Evolutionary conservation across 37 sponge, comb jelly and placozoan genomes (phyloP).

Genomic region (Bolinopsis microptera): DNA sequence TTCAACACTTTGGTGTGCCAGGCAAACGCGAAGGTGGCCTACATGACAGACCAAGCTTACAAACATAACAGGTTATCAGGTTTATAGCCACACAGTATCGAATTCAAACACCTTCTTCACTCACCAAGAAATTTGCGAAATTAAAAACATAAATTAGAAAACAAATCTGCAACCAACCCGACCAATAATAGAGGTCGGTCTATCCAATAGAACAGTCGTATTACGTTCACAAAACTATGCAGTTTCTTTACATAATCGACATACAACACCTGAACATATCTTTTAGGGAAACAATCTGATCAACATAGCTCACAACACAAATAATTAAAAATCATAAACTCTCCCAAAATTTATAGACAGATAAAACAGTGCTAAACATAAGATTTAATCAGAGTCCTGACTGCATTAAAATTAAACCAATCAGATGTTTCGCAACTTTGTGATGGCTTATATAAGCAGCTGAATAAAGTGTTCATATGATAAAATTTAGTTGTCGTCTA

Average conservation of each 20-base stretch:
- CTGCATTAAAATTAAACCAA: neutral
- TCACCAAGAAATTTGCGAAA: neutral
- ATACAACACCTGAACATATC: too few species aligned
- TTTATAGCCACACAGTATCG: too few species aligned
- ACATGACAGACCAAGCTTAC: too few species aligned
- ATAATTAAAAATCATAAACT: neutral
- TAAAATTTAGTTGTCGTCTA: too few species aligned
- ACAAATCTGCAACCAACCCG: neutral
- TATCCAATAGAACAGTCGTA: neutral
- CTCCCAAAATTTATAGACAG: neutral
- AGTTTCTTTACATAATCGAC: neutral
- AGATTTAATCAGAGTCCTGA: neutral
- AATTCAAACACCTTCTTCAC: neutral
- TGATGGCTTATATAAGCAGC: too few species aligned
- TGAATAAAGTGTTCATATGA: too few species aligned
- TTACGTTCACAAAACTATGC: neutral
- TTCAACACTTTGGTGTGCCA: too few species aligned
- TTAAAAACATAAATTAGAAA: neutral
- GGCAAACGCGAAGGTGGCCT: too few species aligned
- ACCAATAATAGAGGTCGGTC: neutral
- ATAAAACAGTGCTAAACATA: neutral
- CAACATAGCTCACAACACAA: neutral
- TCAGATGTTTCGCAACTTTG: neutral
- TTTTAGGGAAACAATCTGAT: neutral
- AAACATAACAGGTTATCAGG: too few species aligned